phyloP scores from a whole-genome alignment of 2,113 vertebrate genomes.

The Stigmatopora nigra region DNA sequence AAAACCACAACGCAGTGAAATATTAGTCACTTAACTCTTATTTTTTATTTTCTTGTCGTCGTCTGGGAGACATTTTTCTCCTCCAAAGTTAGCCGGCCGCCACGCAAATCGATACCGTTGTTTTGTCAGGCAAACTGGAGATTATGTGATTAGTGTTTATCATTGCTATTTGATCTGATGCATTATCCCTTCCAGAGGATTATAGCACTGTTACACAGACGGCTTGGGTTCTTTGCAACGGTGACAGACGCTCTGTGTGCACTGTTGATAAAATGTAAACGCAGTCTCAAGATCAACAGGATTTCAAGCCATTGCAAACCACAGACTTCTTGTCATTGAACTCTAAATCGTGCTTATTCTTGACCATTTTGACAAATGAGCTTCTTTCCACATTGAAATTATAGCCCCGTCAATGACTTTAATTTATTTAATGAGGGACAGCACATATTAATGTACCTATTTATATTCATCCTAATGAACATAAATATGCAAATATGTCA shows the following conservation, averaged over 20 bases:
- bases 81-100: background rate
- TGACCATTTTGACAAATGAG: background rate
- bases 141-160: constrained; percentile 11
- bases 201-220: background rate
- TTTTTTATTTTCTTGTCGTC: background rate
- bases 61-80: background rate
- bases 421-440: too few relatives aligned
- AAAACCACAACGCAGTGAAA: background rate
- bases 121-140: constrained; percentile 6
- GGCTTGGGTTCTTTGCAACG: constrained; percentile 10
- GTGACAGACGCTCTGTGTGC: background rate
- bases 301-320: background rate
- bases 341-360: background rate
- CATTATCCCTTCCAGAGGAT: background rate
- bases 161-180: background rate
- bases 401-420: too few relatives aligned
- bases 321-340: background rate
- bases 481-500: too few relatives aligned
- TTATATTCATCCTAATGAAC: too few relatives aligned
- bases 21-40: background rate
- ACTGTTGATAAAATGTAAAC: background rate
- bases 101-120: constrained; percentile 27
- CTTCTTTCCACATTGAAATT: too few relatives aligned
- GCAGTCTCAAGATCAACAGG: background rate
- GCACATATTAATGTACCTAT: too few relatives aligned